Conservation (phyloP, 2,888 invertebrate species). For the Alcis repandata region DNA sequence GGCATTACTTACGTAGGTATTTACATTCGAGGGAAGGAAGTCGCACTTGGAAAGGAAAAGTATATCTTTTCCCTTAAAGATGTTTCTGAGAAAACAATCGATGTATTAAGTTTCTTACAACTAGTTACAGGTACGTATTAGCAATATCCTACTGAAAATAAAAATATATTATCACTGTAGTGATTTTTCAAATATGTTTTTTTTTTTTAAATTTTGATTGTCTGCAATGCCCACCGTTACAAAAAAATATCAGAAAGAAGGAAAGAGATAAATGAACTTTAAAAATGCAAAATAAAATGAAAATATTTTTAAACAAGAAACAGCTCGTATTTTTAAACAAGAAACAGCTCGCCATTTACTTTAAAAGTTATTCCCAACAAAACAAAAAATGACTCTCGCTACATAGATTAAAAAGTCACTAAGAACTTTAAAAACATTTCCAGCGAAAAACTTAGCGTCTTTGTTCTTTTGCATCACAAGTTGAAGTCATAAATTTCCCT, state of each 20-base stretch:
- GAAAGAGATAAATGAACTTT: no score
- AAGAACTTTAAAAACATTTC: conserved; percentile 12
- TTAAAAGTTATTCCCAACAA: background rate
- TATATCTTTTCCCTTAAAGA: background rate
- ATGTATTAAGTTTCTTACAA: background rate
- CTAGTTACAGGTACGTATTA: no score
- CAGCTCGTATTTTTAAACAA: no score
- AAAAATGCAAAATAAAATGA: no score
- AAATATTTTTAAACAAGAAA: no score
- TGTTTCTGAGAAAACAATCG: background rate
- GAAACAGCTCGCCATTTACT: no score
- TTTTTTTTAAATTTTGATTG: no score
- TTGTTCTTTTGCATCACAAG: conserved; percentile 55
- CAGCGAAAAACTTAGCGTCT: conserved; percentile 22
- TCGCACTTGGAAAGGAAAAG: background rate
- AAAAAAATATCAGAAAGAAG: no score
- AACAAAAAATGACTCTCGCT: background rate
- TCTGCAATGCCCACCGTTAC: no score
- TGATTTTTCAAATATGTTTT: no score
- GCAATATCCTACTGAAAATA: no score
- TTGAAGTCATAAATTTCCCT: conserved; percentile 56
- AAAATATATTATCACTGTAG: no score
- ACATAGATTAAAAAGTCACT: conserved; percentile 6
- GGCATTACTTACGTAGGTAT: conserved; percentile 35
- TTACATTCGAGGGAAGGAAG: conserved; percentile 20